Percentiles rank a stretch among this genome's conserved stretches.
Conservation (phyloP, 2,888 invertebrate genomes). For the Villa cingulata region DNA sequence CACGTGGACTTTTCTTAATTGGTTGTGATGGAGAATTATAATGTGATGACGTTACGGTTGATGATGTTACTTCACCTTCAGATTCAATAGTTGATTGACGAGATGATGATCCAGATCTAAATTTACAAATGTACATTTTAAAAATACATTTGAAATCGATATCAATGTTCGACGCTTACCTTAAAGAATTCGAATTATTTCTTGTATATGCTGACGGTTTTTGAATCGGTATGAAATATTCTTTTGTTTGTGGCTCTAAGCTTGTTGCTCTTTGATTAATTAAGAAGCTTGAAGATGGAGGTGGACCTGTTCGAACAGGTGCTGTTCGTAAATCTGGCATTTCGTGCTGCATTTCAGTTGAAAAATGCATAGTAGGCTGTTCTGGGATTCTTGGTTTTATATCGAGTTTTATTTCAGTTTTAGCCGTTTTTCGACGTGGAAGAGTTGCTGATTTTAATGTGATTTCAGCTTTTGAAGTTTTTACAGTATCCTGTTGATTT, state of each 20-base stretch:
- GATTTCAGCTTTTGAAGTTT: slow-evolving; percentile 51
- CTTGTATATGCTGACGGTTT: slow-evolving; percentile 33
- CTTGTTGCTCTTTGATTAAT: slow-evolving; percentile 40
- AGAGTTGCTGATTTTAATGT: slow-evolving; percentile 52
- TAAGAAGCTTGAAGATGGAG: slow-evolving; percentile 25
- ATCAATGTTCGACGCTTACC: neutral
- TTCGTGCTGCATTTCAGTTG: slow-evolving; percentile 48
- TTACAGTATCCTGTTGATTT: slow-evolving; percentile 25
- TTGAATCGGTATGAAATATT: slow-evolving; percentile 55
- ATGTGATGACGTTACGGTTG: slow-evolving; percentile 23
- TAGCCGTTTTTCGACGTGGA: slow-evolving; percentile 49
- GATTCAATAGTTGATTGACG: slow-evolving; percentile 55
- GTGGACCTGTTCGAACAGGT: slow-evolving; percentile 28
- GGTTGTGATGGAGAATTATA: slow-evolving; percentile 40
- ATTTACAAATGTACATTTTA: neutral
- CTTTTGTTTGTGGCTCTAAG: slow-evolving; percentile 43
- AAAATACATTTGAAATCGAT: neutral
- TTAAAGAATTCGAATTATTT: slow-evolving; percentile 24
- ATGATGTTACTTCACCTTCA: slow-evolving; percentile 49
- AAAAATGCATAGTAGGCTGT: slow-evolving; percentile 39
- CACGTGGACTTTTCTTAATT: slow-evolving; percentile 76
- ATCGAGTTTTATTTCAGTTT: slow-evolving; percentile 48
- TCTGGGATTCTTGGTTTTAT: slow-evolving; percentile 36
- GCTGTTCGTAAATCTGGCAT: slow-evolving; percentile 36
- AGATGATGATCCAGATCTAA: slow-evolving; percentile 35